These are phyloP conservation scores for Megathymus violae DNA, from an alignment of 1,140 invertebrate species.

Conservation along the genomic window DNA sequence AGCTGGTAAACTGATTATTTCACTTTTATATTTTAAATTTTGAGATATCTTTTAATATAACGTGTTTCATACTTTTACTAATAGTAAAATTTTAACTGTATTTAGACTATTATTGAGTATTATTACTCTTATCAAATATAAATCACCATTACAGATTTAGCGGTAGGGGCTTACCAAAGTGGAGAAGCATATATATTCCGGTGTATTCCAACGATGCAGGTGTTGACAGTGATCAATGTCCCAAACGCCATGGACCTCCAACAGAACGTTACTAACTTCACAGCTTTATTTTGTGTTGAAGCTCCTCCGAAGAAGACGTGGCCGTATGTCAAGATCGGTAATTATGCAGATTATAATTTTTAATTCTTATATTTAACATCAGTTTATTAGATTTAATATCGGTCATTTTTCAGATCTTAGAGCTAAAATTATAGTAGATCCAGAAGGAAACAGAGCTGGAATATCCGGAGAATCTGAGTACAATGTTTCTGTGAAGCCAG, in stretches of 20 bases:
- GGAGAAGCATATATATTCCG: slow-evolving; percentile 84
- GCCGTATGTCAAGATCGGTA: slow-evolving; percentile 50
- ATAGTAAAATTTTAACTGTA: too few relatives aligned
- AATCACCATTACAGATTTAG: slow-evolving; percentile 84
- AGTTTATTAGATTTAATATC: too few relatives aligned
- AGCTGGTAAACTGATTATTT: too few relatives aligned
- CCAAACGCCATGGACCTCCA: slow-evolving; percentile 80
- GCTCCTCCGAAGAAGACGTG: slow-evolving; percentile 42
- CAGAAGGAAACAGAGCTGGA: slow-evolving; percentile 56
- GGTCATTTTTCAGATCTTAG: slow-evolving; percentile 58
- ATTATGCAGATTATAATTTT: too few relatives aligned
- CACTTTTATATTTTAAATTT: too few relatives aligned
- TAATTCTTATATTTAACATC: too few relatives aligned
- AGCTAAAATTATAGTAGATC: slow-evolving; percentile 58
- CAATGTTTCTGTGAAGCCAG: slow-evolving; percentile 47
- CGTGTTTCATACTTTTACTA: too few relatives aligned
- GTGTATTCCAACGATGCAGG: slow-evolving; percentile 84
- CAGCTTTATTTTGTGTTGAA: slow-evolving; percentile 75
- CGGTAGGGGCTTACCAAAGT: slow-evolving; percentile 86
- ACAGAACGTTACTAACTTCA: slow-evolving; percentile 78
- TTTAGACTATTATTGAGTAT: too few relatives aligned
- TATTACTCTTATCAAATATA: too few relatives aligned
- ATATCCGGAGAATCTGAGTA: slow-evolving; percentile 55
- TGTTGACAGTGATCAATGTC: slow-evolving; percentile 68
- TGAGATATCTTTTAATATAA: too few relatives aligned